Base-by-base conservation (phyloP, 2,113 vertebrate genomes). In the Eclectus roratus region DNA sequence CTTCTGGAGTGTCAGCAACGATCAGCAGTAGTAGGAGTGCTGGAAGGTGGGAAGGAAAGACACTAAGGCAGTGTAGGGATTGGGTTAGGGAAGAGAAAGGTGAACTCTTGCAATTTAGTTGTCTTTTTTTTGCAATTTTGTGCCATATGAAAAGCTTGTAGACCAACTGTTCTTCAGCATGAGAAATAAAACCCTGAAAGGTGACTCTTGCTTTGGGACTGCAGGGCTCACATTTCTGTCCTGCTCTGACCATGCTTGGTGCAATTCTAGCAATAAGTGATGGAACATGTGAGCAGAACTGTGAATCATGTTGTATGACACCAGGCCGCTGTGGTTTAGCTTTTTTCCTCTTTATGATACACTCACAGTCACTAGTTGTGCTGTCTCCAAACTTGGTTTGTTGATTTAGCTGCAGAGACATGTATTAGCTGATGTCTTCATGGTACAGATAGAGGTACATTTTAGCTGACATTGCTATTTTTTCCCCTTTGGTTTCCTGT, bases 191-290 rank as follows among this genome's bases (percentile, higher is more conserved):
- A 13, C n/a, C 6, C 19, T 43, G 77, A 73, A 21, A 3, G 23
- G 33, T 44, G 19, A 28, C 25, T 66, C 35, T 41, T 33, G 15
- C 17, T 41, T 56, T 41, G 55, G 60, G 28, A 23, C 23, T 3
- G 23, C 1, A 56, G 9, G 31, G 17, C 17, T 39, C 17, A 13
- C 3, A 0, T 52, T 82, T 44, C 61, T 68, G 50, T 53, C 27
- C 52, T 55, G 2, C 24, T 37, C 33, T 65, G 53, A 13, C 21
- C 17, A 2, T 2, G 3, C 29, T 27, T 23, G 20, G 19, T 21
- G 28, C 2, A 0, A 2, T 58, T 72, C 13, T 31, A 33, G 27
- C 11, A 4, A 0, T 2, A 6, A 44, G 23, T 28, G 41, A 11
- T 39, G 50, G 70, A 50, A 19, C 13, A 56, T 28, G 16, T 2